phyloP scores from a whole-genome alignment of 2,888 invertebrate genomes.

The Encarsia formosa region DNA sequence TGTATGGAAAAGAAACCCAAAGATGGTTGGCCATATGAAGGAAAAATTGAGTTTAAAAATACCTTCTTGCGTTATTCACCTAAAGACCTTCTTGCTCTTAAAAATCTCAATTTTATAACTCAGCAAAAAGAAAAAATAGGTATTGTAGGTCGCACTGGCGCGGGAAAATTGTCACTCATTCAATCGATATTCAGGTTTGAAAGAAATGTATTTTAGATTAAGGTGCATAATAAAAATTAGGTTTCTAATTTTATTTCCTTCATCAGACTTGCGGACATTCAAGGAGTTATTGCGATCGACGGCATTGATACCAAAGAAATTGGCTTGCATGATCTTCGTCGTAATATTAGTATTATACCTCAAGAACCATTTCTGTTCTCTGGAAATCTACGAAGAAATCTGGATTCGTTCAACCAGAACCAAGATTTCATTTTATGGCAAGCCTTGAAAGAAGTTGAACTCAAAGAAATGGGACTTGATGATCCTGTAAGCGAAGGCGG shows the following conservation, averaged over 20 bases:
- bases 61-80: conserved; percentile 71
- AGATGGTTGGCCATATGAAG: conserved; percentile 69
- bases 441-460: conserved; percentile 76
- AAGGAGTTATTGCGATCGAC: conserved; percentile 54
- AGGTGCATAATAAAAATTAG: too few species aligned
- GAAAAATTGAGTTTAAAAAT: conserved; percentile 65
- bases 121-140: conserved; percentile 65
- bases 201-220: too few species aligned
- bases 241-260: too few species aligned
- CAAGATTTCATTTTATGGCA: conserved; percentile 78
- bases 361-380: conserved; percentile 83
- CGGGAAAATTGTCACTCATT: conserved; percentile 67
- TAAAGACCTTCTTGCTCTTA: conserved; percentile 69
- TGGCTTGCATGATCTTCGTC: conserved; percentile 57
- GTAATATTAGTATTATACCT: conserved; percentile 63
- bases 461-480: conserved; percentile 67
- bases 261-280: conserved; percentile 58
- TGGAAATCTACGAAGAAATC: too few species aligned
- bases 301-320: conserved; percentile 49
- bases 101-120: conserved; percentile 63
- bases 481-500: conserved; percentile 71
- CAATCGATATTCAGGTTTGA: conserved; percentile 61
- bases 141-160: conserved; percentile 68
- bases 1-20: conserved; percentile 62
- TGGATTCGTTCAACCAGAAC: conserved; percentile 83